A percentile compares a stretch with the other conserved stretches of the same genome.
Conservation (phyloP, 2,797 vertebrate species). For the Diplodus puntazzo region DNA sequence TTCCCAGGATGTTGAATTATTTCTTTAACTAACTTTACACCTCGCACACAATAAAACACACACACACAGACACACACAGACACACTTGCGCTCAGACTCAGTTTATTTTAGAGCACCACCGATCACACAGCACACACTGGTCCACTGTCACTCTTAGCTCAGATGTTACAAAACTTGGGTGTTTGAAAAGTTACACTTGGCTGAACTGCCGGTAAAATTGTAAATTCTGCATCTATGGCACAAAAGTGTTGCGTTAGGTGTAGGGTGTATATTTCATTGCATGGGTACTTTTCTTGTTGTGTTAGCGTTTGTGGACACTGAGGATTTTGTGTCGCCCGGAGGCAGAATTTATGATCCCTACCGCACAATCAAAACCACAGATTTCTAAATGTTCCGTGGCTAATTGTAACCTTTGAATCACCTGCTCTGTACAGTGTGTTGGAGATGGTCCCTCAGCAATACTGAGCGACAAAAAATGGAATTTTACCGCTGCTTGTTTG, state of each 20-base stretch:
- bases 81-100: conserved; percentile 16
- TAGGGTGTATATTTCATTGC: conserved; percentile 52
- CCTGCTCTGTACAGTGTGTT: conserved; percentile 29
- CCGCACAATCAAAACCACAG: conserved; percentile 8
- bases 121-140: conserved; percentile 51
- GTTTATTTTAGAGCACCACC: conserved; percentile 66
- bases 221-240: conserved; percentile 68
- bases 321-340: conserved; percentile 26
- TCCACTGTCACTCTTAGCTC: conserved; percentile 48
- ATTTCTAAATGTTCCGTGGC: conserved; percentile 16
- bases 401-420: conserved; percentile 51
- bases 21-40: conserved; percentile 49
- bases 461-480: conserved; percentile 25
- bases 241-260: conserved; percentile 42
- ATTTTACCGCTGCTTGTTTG: conserved; percentile 42
- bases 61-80: conserved; percentile 35
- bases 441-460: conserved; percentile 50
- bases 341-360: conserved; percentile 61
- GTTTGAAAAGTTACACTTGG: conserved; percentile 59
- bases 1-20: conserved; percentile 15
- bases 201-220: conserved; percentile 26
- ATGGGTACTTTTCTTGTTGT: conserved; percentile 53
- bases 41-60: conserved; percentile 32
- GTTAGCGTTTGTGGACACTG: conserved; percentile 21
- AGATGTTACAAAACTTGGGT: conserved; percentile 19